These are phyloP conservation scores for Tenualosa thibaudeaui DNA, from an alignment of 2,797 vertebrate genomes.

Conservation along the genomic window DNA sequence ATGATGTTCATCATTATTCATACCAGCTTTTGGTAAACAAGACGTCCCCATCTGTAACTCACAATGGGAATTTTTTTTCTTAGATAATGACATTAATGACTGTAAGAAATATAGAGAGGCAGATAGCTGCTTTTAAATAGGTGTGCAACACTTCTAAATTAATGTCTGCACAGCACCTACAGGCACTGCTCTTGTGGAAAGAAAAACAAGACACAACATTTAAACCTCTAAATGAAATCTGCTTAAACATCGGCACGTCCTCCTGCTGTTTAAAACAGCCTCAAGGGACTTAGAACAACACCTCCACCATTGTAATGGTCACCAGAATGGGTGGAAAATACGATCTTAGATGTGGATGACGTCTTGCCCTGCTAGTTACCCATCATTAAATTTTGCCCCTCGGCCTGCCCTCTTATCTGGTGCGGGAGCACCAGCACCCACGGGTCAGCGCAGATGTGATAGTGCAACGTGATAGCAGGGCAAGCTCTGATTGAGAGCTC, in stretches of 20 bases:
- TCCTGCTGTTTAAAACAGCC: neutral
- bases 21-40: neutral
- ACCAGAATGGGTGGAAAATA: slow-evolving; percentile 46
- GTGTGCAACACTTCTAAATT: neutral
- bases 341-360: slow-evolving; percentile 28
- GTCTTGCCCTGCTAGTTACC: slow-evolving; percentile 31
- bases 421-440: slow-evolving; percentile 39
- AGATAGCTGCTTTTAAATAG: neutral
- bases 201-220: neutral
- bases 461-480: slow-evolving; percentile 51
- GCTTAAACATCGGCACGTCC: neutral
- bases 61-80: neutral
- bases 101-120: neutral
- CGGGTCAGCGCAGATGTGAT: slow-evolving; percentile 47
- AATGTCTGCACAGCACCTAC: neutral
- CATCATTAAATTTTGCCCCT: slow-evolving; percentile 44
- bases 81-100: neutral
- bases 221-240: neutral
- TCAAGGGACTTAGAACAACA: neutral
- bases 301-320: slow-evolving; percentile 26
- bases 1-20: too few species aligned
- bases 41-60: neutral
- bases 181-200: neutral
- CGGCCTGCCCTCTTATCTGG: slow-evolving; percentile 41
- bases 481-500: slow-evolving; percentile 47